A percentile compares a stretch with the other conserved stretches of the same genome.
Conservation (phyloP, 2,888 invertebrate species). For the Lepas anatifera region DNA sequence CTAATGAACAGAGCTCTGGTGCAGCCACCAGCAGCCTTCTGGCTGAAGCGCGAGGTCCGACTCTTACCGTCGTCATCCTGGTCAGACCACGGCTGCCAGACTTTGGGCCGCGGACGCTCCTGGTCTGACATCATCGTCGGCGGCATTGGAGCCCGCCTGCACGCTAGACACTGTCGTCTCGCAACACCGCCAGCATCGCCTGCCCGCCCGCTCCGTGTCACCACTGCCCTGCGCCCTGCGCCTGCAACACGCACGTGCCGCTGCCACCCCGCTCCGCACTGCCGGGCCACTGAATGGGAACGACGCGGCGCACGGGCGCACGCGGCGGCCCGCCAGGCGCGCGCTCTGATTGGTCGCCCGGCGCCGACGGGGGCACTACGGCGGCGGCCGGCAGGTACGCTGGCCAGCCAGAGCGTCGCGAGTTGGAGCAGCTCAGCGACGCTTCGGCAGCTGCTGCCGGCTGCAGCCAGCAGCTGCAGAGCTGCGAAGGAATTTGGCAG, state of each 20-base stretch:
- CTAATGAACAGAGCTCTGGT: too few relatives aligned
- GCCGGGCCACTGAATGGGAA: neutral
- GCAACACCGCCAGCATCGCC: neutral
- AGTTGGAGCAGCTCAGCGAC: neutral
- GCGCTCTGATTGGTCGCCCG: neutral
- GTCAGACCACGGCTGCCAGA: conserved; percentile 4
- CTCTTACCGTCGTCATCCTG: neutral
- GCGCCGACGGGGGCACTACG: neutral
- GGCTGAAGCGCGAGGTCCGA: too few relatives aligned
- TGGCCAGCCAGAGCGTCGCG: neutral
- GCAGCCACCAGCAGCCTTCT: too few relatives aligned
- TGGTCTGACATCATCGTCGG: conserved; percentile 3
- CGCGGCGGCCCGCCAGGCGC: neutral
- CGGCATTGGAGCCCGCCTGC: neutral
- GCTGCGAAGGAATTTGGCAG: neutral
- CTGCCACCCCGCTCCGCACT: neutral
- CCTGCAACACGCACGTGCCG: neutral
- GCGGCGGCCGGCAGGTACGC: neutral
- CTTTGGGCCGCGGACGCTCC: neutral
- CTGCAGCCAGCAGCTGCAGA: neutral
- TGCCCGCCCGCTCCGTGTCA: neutral
- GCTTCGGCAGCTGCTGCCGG: neutral
- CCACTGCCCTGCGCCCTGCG: too few relatives aligned
- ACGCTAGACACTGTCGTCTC: too few relatives aligned
- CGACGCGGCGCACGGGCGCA: neutral